A percentile compares a stretch with the other conserved stretches of the same genome.
phyloP scores from a whole-genome alignment of 92 coral and sea anemone genomes.

The Nematostella vectensis region DNA sequence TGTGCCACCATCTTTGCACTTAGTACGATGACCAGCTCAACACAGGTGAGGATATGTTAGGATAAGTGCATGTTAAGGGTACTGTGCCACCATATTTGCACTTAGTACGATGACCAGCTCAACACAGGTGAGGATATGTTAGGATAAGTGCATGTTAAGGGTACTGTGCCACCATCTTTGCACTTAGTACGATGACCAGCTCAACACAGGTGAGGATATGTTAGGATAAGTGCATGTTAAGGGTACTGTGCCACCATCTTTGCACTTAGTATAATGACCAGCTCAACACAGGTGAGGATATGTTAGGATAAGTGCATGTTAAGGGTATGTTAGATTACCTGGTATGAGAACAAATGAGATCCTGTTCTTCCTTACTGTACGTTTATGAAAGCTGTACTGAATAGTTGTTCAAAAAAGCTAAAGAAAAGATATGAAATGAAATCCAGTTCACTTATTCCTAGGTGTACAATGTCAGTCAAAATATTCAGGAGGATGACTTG shows the following conservation, averaged over 20 bases:
- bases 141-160: too few relatives aligned
- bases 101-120: conserved; percentile 98
- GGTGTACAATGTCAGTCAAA: conserved; percentile 86
- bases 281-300: conserved; percentile 93
- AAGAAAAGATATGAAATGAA: neutral
- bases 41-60: conserved; percentile 92
- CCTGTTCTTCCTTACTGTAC: neutral
- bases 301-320: too few relatives aligned
- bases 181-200: conserved; percentile 95
- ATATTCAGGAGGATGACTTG: conserved; percentile 96
- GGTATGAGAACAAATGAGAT: too few relatives aligned
- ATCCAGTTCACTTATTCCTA: too few relatives aligned
- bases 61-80: too few relatives aligned
- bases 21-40: conserved; percentile 95
- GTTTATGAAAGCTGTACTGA: neutral
- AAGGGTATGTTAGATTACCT: neutral
- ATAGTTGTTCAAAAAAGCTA: neutral
- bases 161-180: conserved; percentile 99
- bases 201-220: conserved; percentile 92
- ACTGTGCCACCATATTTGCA: conserved; percentile 99
- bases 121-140: conserved; percentile 85
- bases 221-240: too few relatives aligned
- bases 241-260: conserved; percentile 98
- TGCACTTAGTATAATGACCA: conserved; percentile 96
- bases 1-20: conserved; percentile 99